Base-by-base conservation (phyloP, 2,113 vertebrate genomes). In the Gyps fulvus region DNA sequence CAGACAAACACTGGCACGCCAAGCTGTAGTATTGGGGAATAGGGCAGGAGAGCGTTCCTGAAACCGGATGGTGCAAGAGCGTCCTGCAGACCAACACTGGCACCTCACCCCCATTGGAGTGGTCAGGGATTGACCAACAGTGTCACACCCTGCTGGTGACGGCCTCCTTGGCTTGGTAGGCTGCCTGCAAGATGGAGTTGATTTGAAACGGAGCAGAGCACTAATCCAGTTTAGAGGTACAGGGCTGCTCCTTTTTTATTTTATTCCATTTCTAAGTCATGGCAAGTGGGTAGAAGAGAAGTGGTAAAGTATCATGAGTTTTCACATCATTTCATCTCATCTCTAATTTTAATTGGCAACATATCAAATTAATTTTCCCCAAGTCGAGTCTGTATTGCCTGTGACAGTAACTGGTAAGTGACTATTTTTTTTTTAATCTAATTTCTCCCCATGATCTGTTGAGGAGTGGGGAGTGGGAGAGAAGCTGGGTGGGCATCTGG, bases 101-200 rank as follows among this genome's bases (percentile, higher is more conserved):
- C 26, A 57, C 40, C 26, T 36, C 61, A 12, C 9, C 10, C 6
- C 31, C 55, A 16, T 16, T 12, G 57, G 31, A 79, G 58, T 52
- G 14, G 8, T 42, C 57, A 58, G 57, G 15, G 26, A 34, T 4
- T 57, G 42, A 42, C 21, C 72, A 32, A 4, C 49, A 26, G 31
- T 18, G 7, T 20, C 61, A 54, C 5, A 8, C 12, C 34, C 13
- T n/a, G n/a, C 20, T 0, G 1, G 54, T 10, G 9, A 40, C 0
- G 1, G 34, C 16, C 23, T 63, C 36, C 36, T 43, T 49, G 20
- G 36, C 36, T 42, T 57, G 49, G 10, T 49, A 57, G 32, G 11
- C 16, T 55, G 13, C 63, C 57, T 55, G 71, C 17, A 47, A 55
- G 49, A 26, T 22, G 11, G 17, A 43, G 14, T 6, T 58, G 16